Evolutionary conservation across 2,113 vertebrate species (phyloP), one percentile per base, ranked within the genome.

Genomic region (Setophaga kirtlandii): DNA sequence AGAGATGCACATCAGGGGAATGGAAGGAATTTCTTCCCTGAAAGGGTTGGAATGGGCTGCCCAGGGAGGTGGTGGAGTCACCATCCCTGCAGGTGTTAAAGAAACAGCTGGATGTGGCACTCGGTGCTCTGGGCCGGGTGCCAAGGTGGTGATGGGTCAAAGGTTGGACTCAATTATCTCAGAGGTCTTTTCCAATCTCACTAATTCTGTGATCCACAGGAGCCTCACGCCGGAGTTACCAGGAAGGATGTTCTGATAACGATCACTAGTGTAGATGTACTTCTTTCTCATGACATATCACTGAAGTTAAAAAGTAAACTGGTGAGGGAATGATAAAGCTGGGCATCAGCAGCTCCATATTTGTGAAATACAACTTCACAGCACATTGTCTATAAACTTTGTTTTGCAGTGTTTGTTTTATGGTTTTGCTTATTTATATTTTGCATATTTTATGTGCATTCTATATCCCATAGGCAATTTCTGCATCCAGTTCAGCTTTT

Each of bases 391-490:
- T 79, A 31, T 78, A 87, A 89, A 81, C 49, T 75, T 79, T 35
- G 69, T 60, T 68, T 73, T 93, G n/a, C 59, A 21, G 75, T 35
- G 37, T 73, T 81, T 31, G n/a, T 55, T 92, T 89, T 82, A 65
- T 70, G 44, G 6, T 75, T 94, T 88, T 89, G 53, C 46, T 96
- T 88, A 74, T 84, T 96, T 89, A n/a, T 84, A 79, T 93, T 84
- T 75, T 92, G 56, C 28, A 33, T 87, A 74, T 71, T 91, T 93
- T 77, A 55, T 70, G 69, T 73, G 70, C 62, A 31, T 87, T 92
- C 49, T 77, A 3, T 78, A 86, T 80, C 56, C 37, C n/a, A 75
- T 46, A 68, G 53, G 53, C 83, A 87, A 65, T 83, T 94, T 68
- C 65, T 83, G 49, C 88, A 82, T 89, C 92, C 47, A 87, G 12